Evolutionary conservation across 2,113 vertebrate species (phyloP).

Genomic region (Eurypyga helias): DNA sequence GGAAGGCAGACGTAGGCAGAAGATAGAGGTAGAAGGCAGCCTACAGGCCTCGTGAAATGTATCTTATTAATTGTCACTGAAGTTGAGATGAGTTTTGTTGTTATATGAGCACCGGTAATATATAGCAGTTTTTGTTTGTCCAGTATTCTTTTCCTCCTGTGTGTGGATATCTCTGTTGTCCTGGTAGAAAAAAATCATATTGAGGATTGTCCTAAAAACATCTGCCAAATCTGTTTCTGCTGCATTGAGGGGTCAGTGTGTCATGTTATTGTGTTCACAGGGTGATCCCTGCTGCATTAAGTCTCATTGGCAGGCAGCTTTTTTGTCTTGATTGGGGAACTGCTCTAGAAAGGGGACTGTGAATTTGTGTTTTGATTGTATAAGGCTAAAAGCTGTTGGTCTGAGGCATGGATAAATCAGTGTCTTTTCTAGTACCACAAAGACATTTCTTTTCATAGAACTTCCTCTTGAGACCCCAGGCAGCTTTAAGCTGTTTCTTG

Average conservation of each 20-base stretch:
- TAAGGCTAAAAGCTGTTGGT: background rate
- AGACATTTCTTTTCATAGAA: background rate
- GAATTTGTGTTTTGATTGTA: background rate
- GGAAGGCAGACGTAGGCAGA: background rate
- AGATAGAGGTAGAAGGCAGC: background rate
- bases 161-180: background rate
- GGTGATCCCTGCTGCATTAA: background rate
- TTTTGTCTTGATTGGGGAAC: background rate
- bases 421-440: background rate
- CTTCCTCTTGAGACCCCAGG: background rate
- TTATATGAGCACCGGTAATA: background rate
- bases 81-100: background rate
- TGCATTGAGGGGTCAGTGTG: rapidly evolving
- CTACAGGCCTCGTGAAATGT: background rate
- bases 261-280: background rate
- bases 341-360: background rate
- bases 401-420: background rate
- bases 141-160: background rate
- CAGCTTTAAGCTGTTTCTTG: background rate
- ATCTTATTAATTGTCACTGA: background rate
- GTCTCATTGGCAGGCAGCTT: background rate
- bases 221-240: background rate
- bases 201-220: background rate
- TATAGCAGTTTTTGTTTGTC: background rate
- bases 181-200: background rate